Evolutionary conservation across 2,797 vertebrate genomes (phyloP), one percentile per base, ranked within the genome.

Genomic region (Meda fulgida): DNA sequence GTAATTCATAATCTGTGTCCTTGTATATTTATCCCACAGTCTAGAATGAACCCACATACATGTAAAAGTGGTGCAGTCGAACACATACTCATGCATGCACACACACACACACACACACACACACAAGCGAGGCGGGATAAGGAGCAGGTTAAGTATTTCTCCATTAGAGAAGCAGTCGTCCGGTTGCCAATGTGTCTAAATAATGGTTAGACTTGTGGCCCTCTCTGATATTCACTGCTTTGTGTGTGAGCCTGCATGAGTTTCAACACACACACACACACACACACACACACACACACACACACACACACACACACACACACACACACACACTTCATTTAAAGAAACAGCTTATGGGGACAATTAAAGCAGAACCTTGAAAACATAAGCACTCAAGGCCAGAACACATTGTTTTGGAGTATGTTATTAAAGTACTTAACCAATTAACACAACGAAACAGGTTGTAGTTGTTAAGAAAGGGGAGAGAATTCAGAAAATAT

Each of bases 151-250:
- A 82, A 85, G 77, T 63, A 53, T 78, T 87, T 67, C 71, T 85
- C 89, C 77, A 82, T 83, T 79, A 69, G 63, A 87, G 63, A 79
- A 86, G 75, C 82, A 85, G 81, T 81, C 78, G 67, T 84, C 84
- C 84, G 86, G 87, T 85, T 86, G 80, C 80, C 83, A 83, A 82
- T 81, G 66, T 82, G 84, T 80, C 76, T 88, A 90, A 88, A 88
- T 90, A 86, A 90, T 86, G 82, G 86, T 85, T 86, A 84, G 55
- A 81, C 72, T 77, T 67, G 53, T 80, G 58, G 77, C 79, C 80
- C 46, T 81, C 43, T 58, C 43, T 72, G 84, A 87, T 79, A 80
- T 83, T 67, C 34, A 23, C 81, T 80, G 46, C 14, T 75, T 29
- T 80, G 51, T 76, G 26, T 66, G 85, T 84, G 73, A 40, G 65